A percentile compares a stretch with the other conserved stretches of the same genome.
These are phyloP conservation scores for Sebastes cheni DNA, from an alignment of 2,797 vertebrate species.

Conservation along the genomic window DNA sequence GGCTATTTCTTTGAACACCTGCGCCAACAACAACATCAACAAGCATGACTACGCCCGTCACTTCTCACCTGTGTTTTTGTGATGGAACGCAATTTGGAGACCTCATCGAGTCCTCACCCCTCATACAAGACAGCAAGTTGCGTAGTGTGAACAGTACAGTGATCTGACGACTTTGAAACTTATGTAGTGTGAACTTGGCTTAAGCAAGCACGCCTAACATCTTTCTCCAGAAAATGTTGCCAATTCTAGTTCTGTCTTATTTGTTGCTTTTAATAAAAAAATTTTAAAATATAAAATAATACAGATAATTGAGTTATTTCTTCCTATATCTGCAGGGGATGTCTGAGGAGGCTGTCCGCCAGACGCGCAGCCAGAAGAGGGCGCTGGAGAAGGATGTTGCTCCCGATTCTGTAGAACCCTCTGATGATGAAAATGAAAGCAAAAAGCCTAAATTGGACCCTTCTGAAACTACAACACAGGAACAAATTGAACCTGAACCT, in stretches of 20 bases:
- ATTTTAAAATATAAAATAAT: background rate
- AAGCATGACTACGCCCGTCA: too few relatives aligned
- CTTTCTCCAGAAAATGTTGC: background rate
- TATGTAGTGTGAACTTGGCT: too few relatives aligned
- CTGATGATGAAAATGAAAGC: slow-evolving; percentile 81
- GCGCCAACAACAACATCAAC: too few relatives aligned
- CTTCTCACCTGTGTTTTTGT: too few relatives aligned
- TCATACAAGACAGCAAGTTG: too few relatives aligned
- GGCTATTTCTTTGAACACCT: too few relatives aligned
- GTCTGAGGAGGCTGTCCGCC: slow-evolving; percentile 93
- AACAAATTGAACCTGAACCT: slow-evolving; percentile 26
- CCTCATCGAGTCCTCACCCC: too few relatives aligned
- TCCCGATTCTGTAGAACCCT: slow-evolving; percentile 79
- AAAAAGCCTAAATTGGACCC: slow-evolving; percentile 91
- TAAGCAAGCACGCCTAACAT: background rate
- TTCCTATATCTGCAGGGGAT: slow-evolving; percentile 79
- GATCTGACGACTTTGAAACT: too few relatives aligned
- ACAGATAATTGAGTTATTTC: background rate
- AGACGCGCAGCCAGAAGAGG: slow-evolving; percentile 96
- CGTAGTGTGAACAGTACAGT: too few relatives aligned
- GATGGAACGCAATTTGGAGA: too few relatives aligned
- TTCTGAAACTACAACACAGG: slow-evolving; percentile 48
- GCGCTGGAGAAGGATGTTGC: slow-evolving; percentile 86
- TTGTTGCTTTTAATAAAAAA: background rate
- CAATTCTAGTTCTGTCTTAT: background rate